Conservation (phyloP, 2,797 vertebrate genomes). For the Sandelia bainsii region DNA sequence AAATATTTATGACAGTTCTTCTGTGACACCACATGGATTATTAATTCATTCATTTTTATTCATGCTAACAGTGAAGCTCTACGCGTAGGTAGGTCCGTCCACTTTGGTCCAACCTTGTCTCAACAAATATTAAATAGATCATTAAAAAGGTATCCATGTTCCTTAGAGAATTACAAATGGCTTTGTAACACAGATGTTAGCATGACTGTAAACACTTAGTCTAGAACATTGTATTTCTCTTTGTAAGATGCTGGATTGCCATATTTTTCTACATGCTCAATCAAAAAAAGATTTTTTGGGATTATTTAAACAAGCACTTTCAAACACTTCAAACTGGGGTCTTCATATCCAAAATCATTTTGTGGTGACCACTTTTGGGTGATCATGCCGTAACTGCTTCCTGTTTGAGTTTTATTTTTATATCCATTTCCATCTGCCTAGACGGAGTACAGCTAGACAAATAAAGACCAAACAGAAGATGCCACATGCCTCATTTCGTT, state of each 20-base stretch:
- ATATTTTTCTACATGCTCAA: neutral
- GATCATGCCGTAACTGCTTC: constrained; percentile 50
- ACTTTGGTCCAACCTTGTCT: too few relatives aligned
- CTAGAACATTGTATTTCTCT: too few relatives aligned
- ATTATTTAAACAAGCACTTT: constrained; percentile 35
- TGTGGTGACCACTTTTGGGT: constrained; percentile 49
- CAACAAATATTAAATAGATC: too few relatives aligned
- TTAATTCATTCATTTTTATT: too few relatives aligned
- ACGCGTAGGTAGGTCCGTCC: too few relatives aligned
- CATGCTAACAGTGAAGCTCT: too few relatives aligned
- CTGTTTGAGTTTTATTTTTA: constrained; percentile 58
- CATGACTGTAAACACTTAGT: too few relatives aligned
- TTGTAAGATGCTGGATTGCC: neutral
- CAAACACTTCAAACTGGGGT: constrained; percentile 44
- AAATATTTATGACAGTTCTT: too few relatives aligned
- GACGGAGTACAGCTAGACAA: constrained; percentile 42
- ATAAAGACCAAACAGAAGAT: constrained; percentile 55
- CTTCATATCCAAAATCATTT: constrained; percentile 44
- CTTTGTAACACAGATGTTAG: too few relatives aligned
- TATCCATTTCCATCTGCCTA: constrained; percentile 34
- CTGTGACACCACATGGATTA: too few relatives aligned
- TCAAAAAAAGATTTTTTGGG: constrained; percentile 12
- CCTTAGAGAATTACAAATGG: too few relatives aligned
- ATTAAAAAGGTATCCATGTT: too few relatives aligned
- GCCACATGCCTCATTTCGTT: constrained; percentile 66